Percentiles rank a stretch among this genome's conserved stretches.
Conservation (phyloP, 2,113 vertebrate genomes). For the Hippocampus zosterae region DNA sequence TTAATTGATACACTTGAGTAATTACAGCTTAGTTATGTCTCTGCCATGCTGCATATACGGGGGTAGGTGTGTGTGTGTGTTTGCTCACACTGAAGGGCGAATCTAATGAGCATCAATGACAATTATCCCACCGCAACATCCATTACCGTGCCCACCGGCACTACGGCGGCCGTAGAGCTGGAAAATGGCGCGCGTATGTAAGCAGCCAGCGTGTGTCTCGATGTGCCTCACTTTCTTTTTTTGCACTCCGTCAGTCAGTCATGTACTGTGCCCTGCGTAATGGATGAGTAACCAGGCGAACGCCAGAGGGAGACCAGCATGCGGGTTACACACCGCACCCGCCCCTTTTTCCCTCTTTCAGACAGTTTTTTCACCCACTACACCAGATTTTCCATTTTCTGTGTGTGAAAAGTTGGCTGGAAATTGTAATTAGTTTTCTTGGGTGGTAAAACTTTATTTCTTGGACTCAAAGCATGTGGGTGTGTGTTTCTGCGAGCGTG, state of each 20-base stretch:
- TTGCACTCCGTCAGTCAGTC: slow-evolving; percentile 57
- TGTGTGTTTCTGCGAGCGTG: slow-evolving; percentile 7
- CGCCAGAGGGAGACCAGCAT: slow-evolving; percentile 64
- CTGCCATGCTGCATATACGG: slow-evolving; percentile 59
- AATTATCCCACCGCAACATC: slow-evolving; percentile 59
- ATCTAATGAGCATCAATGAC: slow-evolving; percentile 70
- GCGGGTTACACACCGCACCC: slow-evolving; percentile 49
- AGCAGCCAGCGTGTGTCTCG: slow-evolving; percentile 19
- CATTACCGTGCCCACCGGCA: slow-evolving; percentile 56
- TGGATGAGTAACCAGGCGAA: slow-evolving; percentile 74
- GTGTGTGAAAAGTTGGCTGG: slow-evolving; percentile 8
- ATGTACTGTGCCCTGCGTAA: slow-evolving; percentile 67
- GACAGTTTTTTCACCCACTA: slow-evolving; percentile 12
- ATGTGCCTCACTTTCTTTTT: slow-evolving; percentile 15
- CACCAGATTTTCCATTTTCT: slow-evolving; percentile 16
- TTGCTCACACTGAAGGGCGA: slow-evolving; percentile 45
- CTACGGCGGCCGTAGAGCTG: slow-evolving; percentile 50
- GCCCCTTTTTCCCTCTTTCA: background rate
- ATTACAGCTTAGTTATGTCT: slow-evolving; percentile 70
- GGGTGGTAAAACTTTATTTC: slow-evolving; percentile 35
- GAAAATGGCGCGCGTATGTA: slow-evolving; percentile 47
- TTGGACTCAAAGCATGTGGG: slow-evolving; percentile 41
- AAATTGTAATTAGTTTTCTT: slow-evolving; percentile 51
- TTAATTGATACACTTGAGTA: slow-evolving; percentile 69
- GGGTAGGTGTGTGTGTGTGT: slow-evolving; percentile 11